Evolutionary conservation across 2,888 invertebrate genomes (phyloP), one percentile per base, ranked within the genome.

Genomic region (Drosophila mayaguana): DNA sequence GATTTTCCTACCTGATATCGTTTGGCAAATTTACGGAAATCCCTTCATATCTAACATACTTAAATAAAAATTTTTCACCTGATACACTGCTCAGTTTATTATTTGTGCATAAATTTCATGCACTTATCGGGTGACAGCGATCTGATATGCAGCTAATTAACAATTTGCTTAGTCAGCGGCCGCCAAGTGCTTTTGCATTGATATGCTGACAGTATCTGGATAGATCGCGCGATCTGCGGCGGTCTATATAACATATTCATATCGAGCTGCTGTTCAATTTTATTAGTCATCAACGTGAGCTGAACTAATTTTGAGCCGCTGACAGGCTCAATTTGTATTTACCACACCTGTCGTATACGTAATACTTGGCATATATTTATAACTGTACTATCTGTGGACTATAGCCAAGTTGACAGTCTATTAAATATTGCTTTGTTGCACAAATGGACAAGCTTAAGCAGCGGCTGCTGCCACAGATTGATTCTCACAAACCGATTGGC

Each of bases 201-300:
- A 66, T 70, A 57, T 63, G 80, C 28, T 80, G 76, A 77, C 80
- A 56, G 57, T 70, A 80, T 76, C 80, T 56, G 5, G 70, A 80
- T 59, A 64, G 80, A 79, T 76, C 75, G 22, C 40, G 11, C 51
- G 51, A 53, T 53, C 50, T 14, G 32, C 32, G 14, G 18, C 34
- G 14, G 7, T 34, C 18, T 34, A 22, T 22, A 53, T 43, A 20
- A 43, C 43, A 43, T 36, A 51, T 51, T 16, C 4, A 57, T 59
- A 50, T 43, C 48, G 12, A 45, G 59, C 53, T 50, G 32, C 57
- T n/a, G 45, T 46, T 48, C 46, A 5, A 5, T 63, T 67, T 46
- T 34, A 74, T 74, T 74, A 74, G 75, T 79, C 75, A 75, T 67
- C 62, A 50, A 28, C 50, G 55, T 51, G 57, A 43, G 66, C 25